phyloP scores from a whole-genome alignment of 2,797 vertebrate genomes.

The Furcifer pardalis region DNA sequence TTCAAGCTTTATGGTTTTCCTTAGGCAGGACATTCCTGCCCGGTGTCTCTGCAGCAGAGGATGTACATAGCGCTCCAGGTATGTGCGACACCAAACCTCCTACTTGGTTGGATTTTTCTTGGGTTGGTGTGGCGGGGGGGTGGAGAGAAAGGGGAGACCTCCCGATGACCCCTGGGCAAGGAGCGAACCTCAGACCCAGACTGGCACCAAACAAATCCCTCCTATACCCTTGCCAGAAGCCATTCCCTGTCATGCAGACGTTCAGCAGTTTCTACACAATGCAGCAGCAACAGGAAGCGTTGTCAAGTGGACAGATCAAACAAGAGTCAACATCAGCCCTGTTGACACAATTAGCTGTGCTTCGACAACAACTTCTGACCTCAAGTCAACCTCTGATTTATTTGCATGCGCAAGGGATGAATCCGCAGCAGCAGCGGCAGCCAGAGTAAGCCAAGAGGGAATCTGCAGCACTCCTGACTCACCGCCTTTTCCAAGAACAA shows the following conservation, averaged over 20 bases:
- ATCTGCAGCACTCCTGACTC: too few relatives aligned
- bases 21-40: constrained; percentile 43
- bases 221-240: background rate
- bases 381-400: background rate
- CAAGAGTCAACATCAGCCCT: background rate
- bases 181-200: background rate
- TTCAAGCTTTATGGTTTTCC: constrained; percentile 53
- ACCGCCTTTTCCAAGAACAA: too few relatives aligned
- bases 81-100: rapidly evolving
- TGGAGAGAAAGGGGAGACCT: background rate
- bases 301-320: background rate
- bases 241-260: too few relatives aligned
- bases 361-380: background rate
- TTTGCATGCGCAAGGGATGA: background rate
- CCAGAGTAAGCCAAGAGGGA: too few relatives aligned
- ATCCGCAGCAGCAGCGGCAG: too few relatives aligned
- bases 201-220: constrained; percentile 29
- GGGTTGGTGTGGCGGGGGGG: background rate
- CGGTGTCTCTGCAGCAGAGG: constrained; percentile 5
- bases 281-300: background rate
- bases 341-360: background rate
- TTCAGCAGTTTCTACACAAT: background rate
- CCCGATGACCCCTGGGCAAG: background rate
- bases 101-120: background rate
- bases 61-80: constrained; percentile 17